phyloP scores from a whole-genome alignment of 2,113 vertebrate species.

The Hassar affinis region DNA sequence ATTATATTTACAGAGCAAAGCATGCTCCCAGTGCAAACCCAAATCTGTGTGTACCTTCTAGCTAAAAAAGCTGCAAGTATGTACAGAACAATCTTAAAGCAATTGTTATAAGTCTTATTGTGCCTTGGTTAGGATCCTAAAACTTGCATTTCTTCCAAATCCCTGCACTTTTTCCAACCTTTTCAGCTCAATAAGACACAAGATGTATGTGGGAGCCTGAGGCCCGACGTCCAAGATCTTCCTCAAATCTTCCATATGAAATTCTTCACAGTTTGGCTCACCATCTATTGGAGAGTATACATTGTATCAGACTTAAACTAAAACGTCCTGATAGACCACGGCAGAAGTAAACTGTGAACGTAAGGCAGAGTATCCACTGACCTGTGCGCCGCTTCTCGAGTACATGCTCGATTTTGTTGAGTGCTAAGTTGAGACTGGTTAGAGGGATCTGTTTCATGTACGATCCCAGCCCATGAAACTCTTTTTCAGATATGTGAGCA shows the following conservation, averaged over 20 bases:
- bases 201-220: constrained; percentile 60
- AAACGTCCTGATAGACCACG: neutral
- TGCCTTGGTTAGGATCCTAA: constrained; percentile 54
- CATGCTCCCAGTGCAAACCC: neutral
- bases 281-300: constrained; percentile 49
- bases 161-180: constrained; percentile 62
- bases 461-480: constrained; percentile 64
- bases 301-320: neutral
- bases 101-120: constrained; percentile 33
- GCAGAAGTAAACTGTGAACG: neutral
- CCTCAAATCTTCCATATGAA: constrained; percentile 63
- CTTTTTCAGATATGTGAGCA: constrained; percentile 58
- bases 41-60: no score
- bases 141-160: constrained; percentile 51
- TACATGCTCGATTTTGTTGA: constrained; percentile 66
- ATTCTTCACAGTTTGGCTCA: constrained; percentile 31
- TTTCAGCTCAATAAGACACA: constrained; percentile 69
- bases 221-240: constrained; percentile 56
- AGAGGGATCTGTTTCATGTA: constrained; percentile 70
- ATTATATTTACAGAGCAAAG: neutral
- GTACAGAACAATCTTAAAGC: neutral
- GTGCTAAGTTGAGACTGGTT: constrained; percentile 64
- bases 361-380: constrained; percentile 39
- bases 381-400: constrained; percentile 47
- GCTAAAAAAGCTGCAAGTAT: neutral